These are phyloP conservation scores for Conistra vaccinii DNA, from an alignment of 2,888 invertebrate genomes.

Conservation along the genomic window DNA sequence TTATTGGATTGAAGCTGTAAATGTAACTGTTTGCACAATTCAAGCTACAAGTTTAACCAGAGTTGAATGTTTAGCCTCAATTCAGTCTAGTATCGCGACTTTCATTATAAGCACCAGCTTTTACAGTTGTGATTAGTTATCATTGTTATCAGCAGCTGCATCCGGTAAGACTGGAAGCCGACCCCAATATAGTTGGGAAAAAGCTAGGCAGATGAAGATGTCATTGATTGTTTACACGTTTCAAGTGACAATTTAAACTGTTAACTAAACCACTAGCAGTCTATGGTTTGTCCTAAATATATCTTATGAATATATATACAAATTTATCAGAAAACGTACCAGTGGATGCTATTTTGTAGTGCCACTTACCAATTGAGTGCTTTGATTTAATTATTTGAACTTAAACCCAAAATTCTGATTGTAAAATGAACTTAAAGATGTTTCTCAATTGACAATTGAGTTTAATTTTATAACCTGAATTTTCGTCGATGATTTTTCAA, in stretches of 20 bases:
- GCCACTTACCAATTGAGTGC: neutral
- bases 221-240: neutral
- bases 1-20: neutral
- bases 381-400: neutral
- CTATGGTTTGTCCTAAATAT: neutral
- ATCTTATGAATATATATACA: neutral
- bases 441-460: neutral
- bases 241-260: too few relatives aligned
- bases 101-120: neutral
- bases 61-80: neutral
- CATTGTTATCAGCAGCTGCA: neutral
- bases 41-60: neutral
- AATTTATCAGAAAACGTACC: neutral
- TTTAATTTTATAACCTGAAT: neutral
- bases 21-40: neutral
- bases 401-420: neutral
- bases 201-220: too few relatives aligned
- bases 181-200: too few relatives aligned
- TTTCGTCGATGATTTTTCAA: neutral
- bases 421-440: neutral
- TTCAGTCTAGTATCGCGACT: neutral
- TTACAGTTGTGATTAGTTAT: neutral
- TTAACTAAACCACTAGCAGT: neutral
- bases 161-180: too few relatives aligned
- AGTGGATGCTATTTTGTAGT: neutral